Evolutionary conservation across 2,888 invertebrate genomes (phyloP), one percentile per base, ranked within the genome.

Genomic region (Chymomyza caudatula): DNA sequence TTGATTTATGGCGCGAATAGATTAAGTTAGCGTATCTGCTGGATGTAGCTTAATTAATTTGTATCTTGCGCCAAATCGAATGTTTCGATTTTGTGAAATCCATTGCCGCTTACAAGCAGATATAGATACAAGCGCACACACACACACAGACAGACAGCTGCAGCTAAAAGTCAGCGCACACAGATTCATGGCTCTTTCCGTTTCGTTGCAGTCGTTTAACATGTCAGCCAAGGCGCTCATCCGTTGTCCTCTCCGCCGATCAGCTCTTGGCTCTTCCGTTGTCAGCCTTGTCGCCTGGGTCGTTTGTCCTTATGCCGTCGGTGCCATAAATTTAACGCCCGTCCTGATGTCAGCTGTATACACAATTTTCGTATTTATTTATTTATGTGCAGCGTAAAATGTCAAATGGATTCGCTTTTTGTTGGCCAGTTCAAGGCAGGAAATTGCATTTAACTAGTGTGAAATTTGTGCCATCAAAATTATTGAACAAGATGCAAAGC

Each of bases 31-130:
- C 87, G 77, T 88, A 82, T 88, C 87, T 87, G 88, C 80, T 75
- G 87, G 86, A 86, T 87, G 88, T 75, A 71, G 87, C 88, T 87
- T 88, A 88, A 88, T 88, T 88, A 88, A 88, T 88, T 88, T 88
- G 88, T 89, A 88, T 86, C 85, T 80, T 79, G 83, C 80, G 80
- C 86, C 87, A 82, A 87, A 87, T 83, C 85, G 86, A 87, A 82
- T 86, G 79, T 73, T 67, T 67, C 69, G 73, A 73, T 74, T 47
- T 47, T 47, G 15, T 17, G 47, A 47, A 47, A 47, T n/a, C 22
- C 52, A 23, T n/a, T 52, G 52, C 52, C 52, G 52, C 22, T 25
- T n/a, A 23, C 22, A 52, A 20, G 22, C 52, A 52, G 52, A 23
- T 52, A 20, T 3, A 47, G 47, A 47, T 47, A 47, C 6, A 29